Base-by-base conservation (phyloP, 2,888 invertebrate genomes). In the Falcaria lacertinaria region DNA sequence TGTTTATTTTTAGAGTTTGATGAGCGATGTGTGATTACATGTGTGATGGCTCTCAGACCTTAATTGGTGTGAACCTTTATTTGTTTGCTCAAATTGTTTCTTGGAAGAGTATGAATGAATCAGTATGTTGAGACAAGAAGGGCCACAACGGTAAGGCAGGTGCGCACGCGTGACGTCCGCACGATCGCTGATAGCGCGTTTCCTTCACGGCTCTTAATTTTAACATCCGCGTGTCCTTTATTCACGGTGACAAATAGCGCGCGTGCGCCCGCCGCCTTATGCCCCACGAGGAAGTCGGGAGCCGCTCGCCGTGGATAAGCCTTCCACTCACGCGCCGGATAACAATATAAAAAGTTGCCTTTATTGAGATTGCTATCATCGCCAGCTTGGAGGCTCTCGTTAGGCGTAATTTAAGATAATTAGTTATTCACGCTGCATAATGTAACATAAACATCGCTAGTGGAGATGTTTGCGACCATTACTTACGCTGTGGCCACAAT, bases 181-280 rank as follows among this genome's bases (percentile, higher is more conserved):
- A 37, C 59, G 54, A 45, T 55, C 52, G 54, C 55, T 52, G 70
- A 69, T 68, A 69, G 55, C 57, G 67, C 49, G 50, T 52, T 59
- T 60, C 58, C 57, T 62, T 54, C 57, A 50, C 71, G 76, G 71
- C 66, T 61, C 62, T 64, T 69, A 53, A 59, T 60, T 69, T 61
- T 42, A 57, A 67, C 68, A 60, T 62, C 70, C 70, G 65, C 36
- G 22, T 22, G 37, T 52, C 59, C 61, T 67, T 68, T 62, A 69
- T 70, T 69, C 60, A 63, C 68, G 59, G 64, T 60, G 73, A 76
- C 75, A 71, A 66, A 61, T 68, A 68, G 68, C 57, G 54, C 53
- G 45, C 42, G 54, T 54, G 58, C 51, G 44, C 52, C 47, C 48
- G 42, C 14, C 42, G 54, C 60, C 55, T 61, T 50, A 56, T 47